Conservation (phyloP, 2,797 vertebrate genomes). For the Urosaurus nigricauda region DNA sequence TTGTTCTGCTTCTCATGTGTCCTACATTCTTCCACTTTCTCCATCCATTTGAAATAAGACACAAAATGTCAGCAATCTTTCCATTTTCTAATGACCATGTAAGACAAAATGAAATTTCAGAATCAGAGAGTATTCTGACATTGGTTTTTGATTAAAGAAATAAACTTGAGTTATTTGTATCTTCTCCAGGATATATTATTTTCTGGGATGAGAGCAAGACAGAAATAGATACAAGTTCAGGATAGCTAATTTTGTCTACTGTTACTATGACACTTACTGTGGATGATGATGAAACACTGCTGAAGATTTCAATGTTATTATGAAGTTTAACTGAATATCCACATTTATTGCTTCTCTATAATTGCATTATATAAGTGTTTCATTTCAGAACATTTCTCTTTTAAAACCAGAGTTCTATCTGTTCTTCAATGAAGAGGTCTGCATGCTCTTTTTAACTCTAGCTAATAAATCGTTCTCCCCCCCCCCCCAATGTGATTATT, state of each 20-base stretch:
- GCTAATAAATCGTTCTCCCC: neutral
- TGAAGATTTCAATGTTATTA: neutral
- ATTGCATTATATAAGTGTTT: conserved; percentile 11
- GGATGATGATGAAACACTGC: conserved; percentile 1
- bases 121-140: neutral
- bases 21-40: neutral
- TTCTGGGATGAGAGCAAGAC: neutral
- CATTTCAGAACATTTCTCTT: neutral
- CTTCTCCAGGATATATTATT: conserved; percentile 8
- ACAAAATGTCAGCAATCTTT: neutral
- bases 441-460: neutral
- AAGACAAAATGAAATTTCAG: neutral
- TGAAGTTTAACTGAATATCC: conserved; percentile 13
- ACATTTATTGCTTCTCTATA: neutral
- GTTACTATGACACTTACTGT: neutral
- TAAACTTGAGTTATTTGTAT: neutral
- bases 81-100: neutral
- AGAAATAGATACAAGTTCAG: neutral
- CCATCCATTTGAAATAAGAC: neutral
- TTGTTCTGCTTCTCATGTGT: neutral
- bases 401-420: neutral
- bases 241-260: neutral
- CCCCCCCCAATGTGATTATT: neutral
- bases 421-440: neutral
- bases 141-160: neutral